Evolutionary conservation across 2,797 vertebrate species (phyloP).

Genomic region (Spinus pinus): DNA sequence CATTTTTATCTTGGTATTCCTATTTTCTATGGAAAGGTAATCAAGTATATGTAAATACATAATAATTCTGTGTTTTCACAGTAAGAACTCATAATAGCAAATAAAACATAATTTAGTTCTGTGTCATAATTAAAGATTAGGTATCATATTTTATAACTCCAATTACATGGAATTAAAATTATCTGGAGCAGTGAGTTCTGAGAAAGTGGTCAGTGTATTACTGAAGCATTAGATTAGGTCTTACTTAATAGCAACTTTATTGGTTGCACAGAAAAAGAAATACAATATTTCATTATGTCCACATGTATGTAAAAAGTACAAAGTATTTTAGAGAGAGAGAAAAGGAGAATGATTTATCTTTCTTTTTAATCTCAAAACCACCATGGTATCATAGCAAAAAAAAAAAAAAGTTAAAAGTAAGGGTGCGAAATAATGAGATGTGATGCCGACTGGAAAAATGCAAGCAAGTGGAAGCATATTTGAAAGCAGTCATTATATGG

Average conservation of each 20-base stretch:
- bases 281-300: background rate
- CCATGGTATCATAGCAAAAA: background rate
- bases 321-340: background rate
- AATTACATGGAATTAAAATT: background rate
- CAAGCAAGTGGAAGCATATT: constrained; percentile 34
- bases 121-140: background rate
- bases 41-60: background rate
- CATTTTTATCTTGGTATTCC: background rate
- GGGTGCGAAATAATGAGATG: constrained; percentile 1
- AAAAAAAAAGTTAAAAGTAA: background rate
- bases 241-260: background rate
- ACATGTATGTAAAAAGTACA: background rate
- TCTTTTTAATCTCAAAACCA: constrained; percentile 29
- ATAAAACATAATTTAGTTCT: background rate
- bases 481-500: constrained; percentile 29
- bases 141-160: background rate
- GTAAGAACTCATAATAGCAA: background rate
- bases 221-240: background rate
- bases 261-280: background rate
- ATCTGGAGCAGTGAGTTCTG: background rate
- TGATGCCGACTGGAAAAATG: constrained; percentile 35
- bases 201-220: background rate
- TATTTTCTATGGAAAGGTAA: background rate
- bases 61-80: background rate
- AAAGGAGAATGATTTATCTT: background rate